phyloP scores from a whole-genome alignment of 2,888 invertebrate genomes.

The Drosophila histrio region DNA sequence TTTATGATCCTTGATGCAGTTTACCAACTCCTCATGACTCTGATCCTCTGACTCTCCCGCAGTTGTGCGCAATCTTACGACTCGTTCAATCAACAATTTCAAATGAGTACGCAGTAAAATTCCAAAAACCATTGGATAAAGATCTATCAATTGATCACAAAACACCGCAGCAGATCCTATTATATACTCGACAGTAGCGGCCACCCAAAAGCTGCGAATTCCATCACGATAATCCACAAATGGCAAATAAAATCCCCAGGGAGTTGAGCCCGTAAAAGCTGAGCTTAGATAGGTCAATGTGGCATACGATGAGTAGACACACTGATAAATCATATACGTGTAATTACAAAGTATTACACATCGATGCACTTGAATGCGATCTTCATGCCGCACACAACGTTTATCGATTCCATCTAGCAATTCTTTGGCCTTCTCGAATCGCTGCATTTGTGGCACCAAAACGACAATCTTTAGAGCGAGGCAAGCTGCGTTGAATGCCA shows the following conservation, averaged over 20 bases:
- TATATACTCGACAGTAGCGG: slow-evolving; percentile 10
- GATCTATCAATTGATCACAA: slow-evolving; percentile 24
- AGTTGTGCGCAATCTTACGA: slow-evolving; percentile 26
- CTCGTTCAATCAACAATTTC: slow-evolving; percentile 17
- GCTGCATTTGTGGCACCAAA: slow-evolving; percentile 14
- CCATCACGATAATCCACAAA: slow-evolving; percentile 27
- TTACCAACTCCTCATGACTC: slow-evolving; percentile 25
- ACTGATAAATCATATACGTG: slow-evolving; percentile 28
- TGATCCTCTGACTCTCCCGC: neutral
- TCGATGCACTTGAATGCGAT: slow-evolving; percentile 23
- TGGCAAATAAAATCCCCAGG: slow-evolving; percentile 49
- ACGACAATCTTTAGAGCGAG: slow-evolving; percentile 2
- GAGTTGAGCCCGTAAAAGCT: slow-evolving; percentile 15
- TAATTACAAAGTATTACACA: slow-evolving; percentile 32
- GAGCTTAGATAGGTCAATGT: slow-evolving; percentile 28
- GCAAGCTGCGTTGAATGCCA: slow-evolving; percentile 24
- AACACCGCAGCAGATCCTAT: neutral
- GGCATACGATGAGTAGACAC: slow-evolving; percentile 10
- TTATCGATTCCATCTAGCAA: slow-evolving; percentile 39
- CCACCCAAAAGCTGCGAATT: slow-evolving; percentile 21
- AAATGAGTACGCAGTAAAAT: slow-evolving; percentile 31
- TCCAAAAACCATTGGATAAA: slow-evolving; percentile 31
- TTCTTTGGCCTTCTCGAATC: slow-evolving; percentile 29
- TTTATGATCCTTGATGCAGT: slow-evolving; percentile 48
- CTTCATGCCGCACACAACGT: slow-evolving; percentile 11